A percentile compares a stretch with the other conserved stretches of the same genome.
Evolutionary conservation across 2,113 vertebrate genomes (phyloP).

Genomic region (Megalops atlanticus): DNA sequence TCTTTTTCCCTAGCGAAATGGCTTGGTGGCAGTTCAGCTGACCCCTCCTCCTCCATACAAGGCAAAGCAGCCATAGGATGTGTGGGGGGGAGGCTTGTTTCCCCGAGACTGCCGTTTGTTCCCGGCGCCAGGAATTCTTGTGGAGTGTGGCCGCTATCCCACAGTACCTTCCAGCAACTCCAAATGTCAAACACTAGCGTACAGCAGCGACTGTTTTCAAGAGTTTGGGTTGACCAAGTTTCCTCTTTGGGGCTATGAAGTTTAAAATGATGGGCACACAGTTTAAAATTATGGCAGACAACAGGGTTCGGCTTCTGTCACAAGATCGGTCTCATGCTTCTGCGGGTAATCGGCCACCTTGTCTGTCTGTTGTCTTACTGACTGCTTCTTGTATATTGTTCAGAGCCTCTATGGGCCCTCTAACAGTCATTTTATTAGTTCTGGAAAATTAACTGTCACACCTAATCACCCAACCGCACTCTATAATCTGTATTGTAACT

Average conservation of each 20-base stretch:
- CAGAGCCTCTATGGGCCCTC: background rate
- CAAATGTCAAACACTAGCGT: conserved; percentile 44
- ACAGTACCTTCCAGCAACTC: conserved; percentile 40
- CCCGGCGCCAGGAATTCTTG: conserved; percentile 22
- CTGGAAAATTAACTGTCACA: background rate
- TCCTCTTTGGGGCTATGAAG: conserved; percentile 34
- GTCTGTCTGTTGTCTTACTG: background rate
- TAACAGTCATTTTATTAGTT: background rate
- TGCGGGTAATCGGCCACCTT: background rate
- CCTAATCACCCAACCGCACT: background rate
- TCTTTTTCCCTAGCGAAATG: conserved; percentile 11
- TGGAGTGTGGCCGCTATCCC: conserved; percentile 27
- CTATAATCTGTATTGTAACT: background rate
- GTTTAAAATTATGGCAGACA: conserved; percentile 27
- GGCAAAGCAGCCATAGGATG: conserved; percentile 20
- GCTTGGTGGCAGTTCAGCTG: conserved; percentile 1
- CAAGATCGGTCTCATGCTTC: background rate
- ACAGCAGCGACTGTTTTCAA: conserved; percentile 34
- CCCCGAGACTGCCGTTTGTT: conserved; percentile 33
- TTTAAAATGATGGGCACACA: background rate
- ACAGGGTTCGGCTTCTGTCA: conserved; percentile 11
- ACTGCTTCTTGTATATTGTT: background rate
- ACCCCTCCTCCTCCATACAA: conserved; percentile 17
- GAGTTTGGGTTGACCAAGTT: conserved; percentile 32
- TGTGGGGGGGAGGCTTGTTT: background rate